Base-by-base conservation (phyloP, 2,113 vertebrate genomes). In the Pluvialis apricaria region DNA sequence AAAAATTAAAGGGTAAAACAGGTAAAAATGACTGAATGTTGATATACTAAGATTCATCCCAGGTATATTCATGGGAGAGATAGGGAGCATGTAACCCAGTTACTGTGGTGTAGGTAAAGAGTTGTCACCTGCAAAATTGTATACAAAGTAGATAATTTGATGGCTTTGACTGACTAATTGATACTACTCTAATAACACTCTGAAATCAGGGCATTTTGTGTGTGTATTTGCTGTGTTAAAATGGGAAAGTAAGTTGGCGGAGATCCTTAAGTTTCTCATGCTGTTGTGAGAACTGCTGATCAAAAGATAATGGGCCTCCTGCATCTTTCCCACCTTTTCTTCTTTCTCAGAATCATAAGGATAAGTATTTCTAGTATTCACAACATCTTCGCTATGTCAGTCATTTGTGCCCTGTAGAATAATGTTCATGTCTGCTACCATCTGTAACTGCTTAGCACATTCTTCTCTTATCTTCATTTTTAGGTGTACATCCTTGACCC, bases 401-500 rank as follows among this genome's bases (percentile, higher is more conserved):
- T 94, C 12, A 29, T 80, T 83, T 64, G 15, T 79, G 62, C 26
- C 3, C 66, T 77, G 18, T 86, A 61, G 73, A 87, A 58, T 81
- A 85, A 93, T 47, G 25, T 90, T 82, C 47, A 19, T 7, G 6
- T 94, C 68, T 89, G 70, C 73, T 86, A 10, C 25, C 17, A 64
- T 88, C 57, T 95, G 40, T 88, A 73, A 85, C 45, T 86, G n/a
- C 78, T 93, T 80, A 92, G 44, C 68, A 81, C 52, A 28, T 84
- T 86, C 42, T 92, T 62, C 64, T 71, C 52, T 88, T 91, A 51
- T 86, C 83, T 86, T 95, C 44, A 17, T 82, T 95, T 97, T 87
- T 92, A 99, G 99, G 51, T 99, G 99, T 92, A 99, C 99, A 0
- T 99, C 99, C 79, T 95, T 99, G 98, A 99, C 99, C 28, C 98